phyloP scores from a whole-genome alignment of 2,888 invertebrate genomes.

The Abrostola triplasia region DNA sequence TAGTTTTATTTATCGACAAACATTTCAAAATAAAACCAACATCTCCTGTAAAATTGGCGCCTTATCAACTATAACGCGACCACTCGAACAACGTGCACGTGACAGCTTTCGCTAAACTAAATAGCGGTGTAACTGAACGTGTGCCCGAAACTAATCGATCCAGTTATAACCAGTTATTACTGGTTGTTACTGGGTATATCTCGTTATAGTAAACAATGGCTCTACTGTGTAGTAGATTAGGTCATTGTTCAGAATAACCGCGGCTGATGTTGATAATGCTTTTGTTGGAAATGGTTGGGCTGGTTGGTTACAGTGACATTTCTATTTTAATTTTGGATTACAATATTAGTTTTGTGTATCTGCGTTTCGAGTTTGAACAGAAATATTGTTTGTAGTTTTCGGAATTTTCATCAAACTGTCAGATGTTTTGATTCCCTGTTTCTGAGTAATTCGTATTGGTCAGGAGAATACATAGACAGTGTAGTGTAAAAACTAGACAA shows the following conservation, averaged over 20 bases:
- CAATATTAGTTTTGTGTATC: neutral
- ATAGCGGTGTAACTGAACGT: constrained; percentile 24
- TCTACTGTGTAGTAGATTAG: constrained; percentile 34
- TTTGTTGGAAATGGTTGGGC: constrained; percentile 24
- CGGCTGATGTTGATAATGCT: constrained; percentile 36
- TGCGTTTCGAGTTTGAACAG: neutral
- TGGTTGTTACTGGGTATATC: constrained; percentile 27
- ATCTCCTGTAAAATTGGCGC: constrained; percentile 21
- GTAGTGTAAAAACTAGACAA: too few species aligned
- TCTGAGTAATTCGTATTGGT: too few species aligned
- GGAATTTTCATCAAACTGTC: too few species aligned
- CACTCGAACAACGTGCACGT: constrained; percentile 32
- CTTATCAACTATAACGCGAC: constrained; percentile 18
- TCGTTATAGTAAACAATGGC: constrained; percentile 43
- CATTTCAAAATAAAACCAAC: constrained; percentile 14
- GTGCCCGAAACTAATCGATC: constrained; percentile 22
- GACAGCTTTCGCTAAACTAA: constrained; percentile 31
- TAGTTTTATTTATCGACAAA: constrained; percentile 6
- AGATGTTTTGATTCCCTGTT: too few species aligned
- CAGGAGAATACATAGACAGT: too few species aligned
- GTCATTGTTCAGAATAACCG: constrained; percentile 47
- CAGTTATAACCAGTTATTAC: constrained; percentile 25
- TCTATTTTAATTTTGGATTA: constrained; percentile 18
- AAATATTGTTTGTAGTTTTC: too few species aligned
- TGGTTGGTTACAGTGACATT: neutral